Conservation (phyloP, 2,113 vertebrate species). For the Capricornis sumatraensis region DNA sequence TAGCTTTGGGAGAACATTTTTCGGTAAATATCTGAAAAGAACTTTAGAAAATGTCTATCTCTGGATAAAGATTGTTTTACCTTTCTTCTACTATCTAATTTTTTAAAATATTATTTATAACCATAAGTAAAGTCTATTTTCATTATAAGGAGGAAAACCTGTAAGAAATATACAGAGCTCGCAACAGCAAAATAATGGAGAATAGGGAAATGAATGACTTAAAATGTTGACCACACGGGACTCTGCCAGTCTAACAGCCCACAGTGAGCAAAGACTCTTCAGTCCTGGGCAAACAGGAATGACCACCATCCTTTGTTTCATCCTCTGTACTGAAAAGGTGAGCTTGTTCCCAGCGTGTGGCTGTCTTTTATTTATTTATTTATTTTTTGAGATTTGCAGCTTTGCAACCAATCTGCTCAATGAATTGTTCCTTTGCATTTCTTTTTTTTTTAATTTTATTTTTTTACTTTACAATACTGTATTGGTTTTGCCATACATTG, state of each 20-base stretch:
- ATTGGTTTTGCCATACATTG: too few relatives aligned
- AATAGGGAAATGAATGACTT: rapidly evolving
- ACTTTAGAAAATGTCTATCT: background rate
- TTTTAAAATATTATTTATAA: background rate
- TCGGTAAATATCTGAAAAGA: background rate
- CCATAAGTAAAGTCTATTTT: background rate
- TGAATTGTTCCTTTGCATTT: background rate
- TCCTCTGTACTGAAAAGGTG: background rate
- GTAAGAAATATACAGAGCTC: background rate
- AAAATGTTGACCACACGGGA: rapidly evolving
- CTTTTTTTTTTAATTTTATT: background rate
- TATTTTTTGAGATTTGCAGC: background rate
- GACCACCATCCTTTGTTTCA: rapidly evolving
- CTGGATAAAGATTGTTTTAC: background rate
- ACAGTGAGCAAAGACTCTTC: background rate
- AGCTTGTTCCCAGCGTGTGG: rapidly evolving
- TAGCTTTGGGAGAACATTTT: background rate
- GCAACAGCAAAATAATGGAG: background rate
- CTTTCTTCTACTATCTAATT: background rate
- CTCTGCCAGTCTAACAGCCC: rapidly evolving
- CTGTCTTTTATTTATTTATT: background rate
- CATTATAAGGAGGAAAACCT: background rate
- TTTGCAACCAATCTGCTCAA: background rate
- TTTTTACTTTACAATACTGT: too few relatives aligned
- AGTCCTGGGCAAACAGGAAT: background rate